Evolutionary conservation across 2,888 invertebrate species (phyloP).

Genomic region (Polydrusus cervinus): DNA sequence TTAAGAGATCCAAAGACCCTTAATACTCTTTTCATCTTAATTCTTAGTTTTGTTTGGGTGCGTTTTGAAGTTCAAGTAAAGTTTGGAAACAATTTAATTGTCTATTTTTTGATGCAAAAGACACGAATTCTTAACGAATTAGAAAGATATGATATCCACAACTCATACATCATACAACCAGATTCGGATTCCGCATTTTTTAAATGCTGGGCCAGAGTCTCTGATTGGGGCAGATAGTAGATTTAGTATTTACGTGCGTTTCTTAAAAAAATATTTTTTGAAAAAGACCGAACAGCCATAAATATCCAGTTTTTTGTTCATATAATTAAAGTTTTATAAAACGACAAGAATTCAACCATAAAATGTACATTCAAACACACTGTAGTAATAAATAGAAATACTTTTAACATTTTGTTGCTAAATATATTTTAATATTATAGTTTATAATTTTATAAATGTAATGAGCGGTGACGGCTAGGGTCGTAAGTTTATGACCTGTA

Average conservation of each 20-base stretch:
- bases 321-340: slow-evolving; percentile 66
- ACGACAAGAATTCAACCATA: slow-evolving; percentile 67
- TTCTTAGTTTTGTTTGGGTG: no score
- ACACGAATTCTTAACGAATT: no score
- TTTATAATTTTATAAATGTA: slow-evolving; percentile 65
- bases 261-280: slow-evolving; percentile 20
- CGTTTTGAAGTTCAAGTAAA: no score
- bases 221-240: background rate
- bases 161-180: background rate
- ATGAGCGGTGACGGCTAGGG: slow-evolving; percentile 72
- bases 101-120: no score
- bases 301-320: slow-evolving; percentile 57
- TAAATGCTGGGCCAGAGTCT: background rate
- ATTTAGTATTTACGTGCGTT: background rate
- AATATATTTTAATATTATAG: slow-evolving; percentile 59
- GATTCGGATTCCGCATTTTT: background rate
- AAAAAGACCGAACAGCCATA: slow-evolving; percentile 66
- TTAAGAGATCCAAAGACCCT: no score
- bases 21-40: no score
- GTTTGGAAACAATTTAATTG: no score
- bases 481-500: slow-evolving; percentile 69
- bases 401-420: slow-evolving; percentile 70
- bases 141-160: background rate
- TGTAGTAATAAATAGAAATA: slow-evolving; percentile 67
- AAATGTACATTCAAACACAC: slow-evolving; percentile 53